Evolutionary conservation across 2,888 invertebrate genomes (phyloP), one percentile per base, ranked within the genome.

Genomic region (Bibio marci): DNA sequence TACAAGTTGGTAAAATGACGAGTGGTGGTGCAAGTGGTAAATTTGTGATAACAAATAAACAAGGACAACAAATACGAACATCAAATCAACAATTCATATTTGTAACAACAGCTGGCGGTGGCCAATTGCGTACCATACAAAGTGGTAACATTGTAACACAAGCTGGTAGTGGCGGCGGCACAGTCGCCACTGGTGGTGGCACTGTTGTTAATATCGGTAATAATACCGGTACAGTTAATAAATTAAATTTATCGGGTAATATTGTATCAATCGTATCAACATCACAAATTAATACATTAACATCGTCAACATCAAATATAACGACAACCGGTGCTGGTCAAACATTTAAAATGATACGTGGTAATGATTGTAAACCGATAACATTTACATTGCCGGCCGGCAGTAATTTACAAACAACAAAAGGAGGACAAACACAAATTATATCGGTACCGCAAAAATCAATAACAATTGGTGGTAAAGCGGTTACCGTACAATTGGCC

Each of bases 11-110:
- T 41, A 63, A 72, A 62, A 67, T 74, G 33, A 34, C 28, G 13
- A 18, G 18, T 15, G n/a, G 3, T 3, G 30, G 22, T 6, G 37
- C 27, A n/a, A n/a, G n/a, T 25, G 32, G 32, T 1, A 36, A 62
- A 35, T 62, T 62, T 47, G 59, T 62, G 5, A 58, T 62, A 36
- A 61, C 62, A 4, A 62, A 62, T 36, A 62, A 62, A 38, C 60
- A 60, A 22, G 62, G 62, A 1, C 52, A 57, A n/a, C 60, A 58
- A 27, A 45, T 62, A 14, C 52, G 57, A 2, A 57, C 61, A 2
- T 57, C 60, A 44, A 65, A 66, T 43, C 67, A 68, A 37, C 80
- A 80, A 56, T 76, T 80, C 37, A 77, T 83, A 37, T 80, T 85
- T 28, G 80, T 82, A 11, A 80, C 81, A 30, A 77, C 80, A 1